Evolutionary conservation across 2,113 vertebrate species (phyloP), one percentile per base, ranked within the genome.

Genomic region (Sapajus apella): DNA sequence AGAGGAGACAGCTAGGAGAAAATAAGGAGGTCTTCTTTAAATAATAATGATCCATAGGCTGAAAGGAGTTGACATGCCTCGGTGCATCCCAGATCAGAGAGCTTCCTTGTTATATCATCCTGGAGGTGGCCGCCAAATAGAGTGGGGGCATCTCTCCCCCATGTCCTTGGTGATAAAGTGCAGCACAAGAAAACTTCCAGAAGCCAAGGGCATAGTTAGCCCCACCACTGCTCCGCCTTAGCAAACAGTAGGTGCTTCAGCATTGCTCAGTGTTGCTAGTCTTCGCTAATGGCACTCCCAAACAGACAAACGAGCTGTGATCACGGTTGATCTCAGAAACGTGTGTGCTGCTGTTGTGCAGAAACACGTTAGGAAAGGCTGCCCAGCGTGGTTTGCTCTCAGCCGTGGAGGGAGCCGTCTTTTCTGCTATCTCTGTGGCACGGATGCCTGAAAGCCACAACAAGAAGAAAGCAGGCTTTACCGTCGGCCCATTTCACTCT

Each of bases 121-220:
- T 76, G 13, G 47, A 32, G 0, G 0, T n/a, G 35, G 18, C 58
- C 16, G 2, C 35, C 68, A 21, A 37, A 1, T 37, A 23, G 30
- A 35, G 6, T 40, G 11, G 52, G n/a, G n/a, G 61, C 14, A 14
- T 40, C 14, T 43, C 3, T 11, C 61, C 55, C 8, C 30, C 32
- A 11, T 1, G 30, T 64, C 30, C 27, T 50, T 66, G 18, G 27
- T 8, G 10, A 17, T 35, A 43, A 21, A 72, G 30, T 12, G 0
- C 68, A 70, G 27, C 25, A 32, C 87, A 84, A 13, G 61, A 27
- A 80, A 50, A 37, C 77, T 70, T 43, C 37, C 61, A 45, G 77
- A 68, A 55, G 20, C 35, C 2, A 8, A 84, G 3, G 47, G 56
- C 43, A 10, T 0, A 0, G 0, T 75, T 45, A 14, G 27, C 76